Base-by-base conservation (phyloP, 1,140 invertebrate species). In the Trichonephila clavata region DNA sequence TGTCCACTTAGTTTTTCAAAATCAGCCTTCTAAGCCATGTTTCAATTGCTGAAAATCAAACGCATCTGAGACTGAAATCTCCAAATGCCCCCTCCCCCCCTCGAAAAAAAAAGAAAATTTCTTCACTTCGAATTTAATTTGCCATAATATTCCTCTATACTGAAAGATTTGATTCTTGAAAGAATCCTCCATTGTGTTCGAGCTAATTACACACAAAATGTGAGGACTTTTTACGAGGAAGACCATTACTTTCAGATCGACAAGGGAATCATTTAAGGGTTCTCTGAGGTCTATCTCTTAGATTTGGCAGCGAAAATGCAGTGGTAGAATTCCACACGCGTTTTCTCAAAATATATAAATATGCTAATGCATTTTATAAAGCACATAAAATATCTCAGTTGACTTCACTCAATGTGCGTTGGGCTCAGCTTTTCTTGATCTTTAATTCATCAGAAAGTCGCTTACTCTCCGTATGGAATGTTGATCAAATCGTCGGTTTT, bases 351-450 rank as follows among this genome's bases (percentile, higher is more conserved):
- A 27, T 80, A 27, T 14, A 80, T 80, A 80, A 80, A 80, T 80
- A 80, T 80, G 77, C 77, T 80, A 80, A 80, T n/a, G n/a, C n/a
- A n/a, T n/a, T n/a, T n/a, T n/a, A n/a, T n/a, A n/a, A n/a, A n/a
- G n/a, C n/a, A n/a, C 77, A 80, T 80, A 80, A 80, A 80, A 43
- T 80, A 80, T 80, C 27, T 80, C 77, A 80, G 39, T 80, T 80
- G 39, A 80, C 77, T 43, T 39, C 20, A 27, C 77, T 39, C 39
- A 0, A 27, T 18, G 18, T 5, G 20, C 39, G 27, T 43, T 80
- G 39, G 27, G 24, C 18, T 39, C 27, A 14, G 77, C 2, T 32
- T 80, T 80, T 80, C 77, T 32, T 43, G 24, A 80, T 80, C 27
- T 80, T 80, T 80, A 80, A 80, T 80, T 80, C 77, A 80, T 80